Percentiles rank a stretch among this genome's conserved stretches.
Conservation (phyloP, 2,113 vertebrate genomes). For the Copsychus sechellarum region DNA sequence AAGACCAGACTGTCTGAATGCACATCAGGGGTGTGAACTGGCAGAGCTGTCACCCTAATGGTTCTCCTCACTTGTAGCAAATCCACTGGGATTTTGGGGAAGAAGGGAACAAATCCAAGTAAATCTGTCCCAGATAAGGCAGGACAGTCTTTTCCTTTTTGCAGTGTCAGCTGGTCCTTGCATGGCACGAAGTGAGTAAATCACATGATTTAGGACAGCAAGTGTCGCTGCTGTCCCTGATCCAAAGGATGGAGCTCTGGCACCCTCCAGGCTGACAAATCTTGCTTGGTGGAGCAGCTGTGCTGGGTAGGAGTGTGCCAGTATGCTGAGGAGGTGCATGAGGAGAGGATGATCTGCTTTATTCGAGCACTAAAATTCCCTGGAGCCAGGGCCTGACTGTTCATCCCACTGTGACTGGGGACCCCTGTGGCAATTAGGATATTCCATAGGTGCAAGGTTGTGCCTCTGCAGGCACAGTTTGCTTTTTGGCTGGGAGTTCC, state of each 20-base stretch:
- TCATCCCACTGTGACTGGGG: not conserved
- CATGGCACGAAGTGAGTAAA: not conserved
- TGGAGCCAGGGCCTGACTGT: not conserved
- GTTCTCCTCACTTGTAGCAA: not conserved
- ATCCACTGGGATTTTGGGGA: not conserved
- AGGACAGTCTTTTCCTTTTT: not conserved
- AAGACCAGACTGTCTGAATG: not conserved
- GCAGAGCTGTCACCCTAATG: not conserved
- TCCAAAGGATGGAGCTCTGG: not conserved
- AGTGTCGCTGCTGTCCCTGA: not conserved
- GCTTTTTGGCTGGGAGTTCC: not conserved
- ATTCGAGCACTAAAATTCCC: not conserved
- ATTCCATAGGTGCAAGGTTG: not conserved
- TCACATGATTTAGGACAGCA: not conserved
- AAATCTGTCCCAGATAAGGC: not conserved
- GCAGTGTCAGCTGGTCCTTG: not conserved
- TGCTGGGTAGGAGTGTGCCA: not conserved
- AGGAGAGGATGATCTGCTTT: not conserved
- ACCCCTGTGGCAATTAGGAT: not conserved
- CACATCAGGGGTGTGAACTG: rapidly evolving
- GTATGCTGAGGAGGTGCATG: not conserved
- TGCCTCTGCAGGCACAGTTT: rapidly evolving
- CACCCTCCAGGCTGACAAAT: not conserved
- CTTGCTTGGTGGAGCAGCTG: not conserved
- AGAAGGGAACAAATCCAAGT: not conserved